phyloP scores from a whole-genome alignment of 2,888 invertebrate species.

The Coremacera marginata region DNA sequence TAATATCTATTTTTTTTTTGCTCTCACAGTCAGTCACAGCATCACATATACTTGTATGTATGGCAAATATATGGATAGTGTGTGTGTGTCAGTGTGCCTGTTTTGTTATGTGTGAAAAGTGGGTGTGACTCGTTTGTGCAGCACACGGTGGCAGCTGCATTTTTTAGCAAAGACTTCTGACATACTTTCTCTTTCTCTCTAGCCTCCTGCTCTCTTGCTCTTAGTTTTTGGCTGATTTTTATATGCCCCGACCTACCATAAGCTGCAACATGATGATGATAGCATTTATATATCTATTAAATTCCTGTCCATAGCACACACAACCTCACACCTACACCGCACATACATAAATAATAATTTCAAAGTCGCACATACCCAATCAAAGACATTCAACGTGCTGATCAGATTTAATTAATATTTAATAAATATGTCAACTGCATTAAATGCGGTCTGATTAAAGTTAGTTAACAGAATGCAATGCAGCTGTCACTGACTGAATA shows the following conservation, averaged over 20 bases:
- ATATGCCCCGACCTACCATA: slow-evolving; percentile 23
- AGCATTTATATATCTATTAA: neutral
- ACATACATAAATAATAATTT: slow-evolving; percentile 6
- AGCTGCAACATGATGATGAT: slow-evolving; percentile 9
- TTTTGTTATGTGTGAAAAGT: neutral
- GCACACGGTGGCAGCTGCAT: neutral
- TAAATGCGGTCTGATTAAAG: neutral
- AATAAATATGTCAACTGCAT: slow-evolving; percentile 32
- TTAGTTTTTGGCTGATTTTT: neutral
- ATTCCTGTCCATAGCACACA: neutral
- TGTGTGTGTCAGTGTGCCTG: neutral
- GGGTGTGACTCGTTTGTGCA: neutral
- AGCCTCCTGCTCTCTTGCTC: neutral
- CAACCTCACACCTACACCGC: no score
- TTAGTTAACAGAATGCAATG: no score
- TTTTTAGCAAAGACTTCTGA: neutral
- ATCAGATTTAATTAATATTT: slow-evolving; percentile 33
- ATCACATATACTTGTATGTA: neutral
- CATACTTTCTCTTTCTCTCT: neutral
- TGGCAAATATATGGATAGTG: neutral
- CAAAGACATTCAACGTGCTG: neutral
- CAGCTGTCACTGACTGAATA: no score
- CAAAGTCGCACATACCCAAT: slow-evolving; percentile 7
- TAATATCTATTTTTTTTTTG: neutral
- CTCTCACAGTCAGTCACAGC: neutral